phyloP scores from a whole-genome alignment of 2,888 invertebrate genomes.

The Eilema griseolum region DNA sequence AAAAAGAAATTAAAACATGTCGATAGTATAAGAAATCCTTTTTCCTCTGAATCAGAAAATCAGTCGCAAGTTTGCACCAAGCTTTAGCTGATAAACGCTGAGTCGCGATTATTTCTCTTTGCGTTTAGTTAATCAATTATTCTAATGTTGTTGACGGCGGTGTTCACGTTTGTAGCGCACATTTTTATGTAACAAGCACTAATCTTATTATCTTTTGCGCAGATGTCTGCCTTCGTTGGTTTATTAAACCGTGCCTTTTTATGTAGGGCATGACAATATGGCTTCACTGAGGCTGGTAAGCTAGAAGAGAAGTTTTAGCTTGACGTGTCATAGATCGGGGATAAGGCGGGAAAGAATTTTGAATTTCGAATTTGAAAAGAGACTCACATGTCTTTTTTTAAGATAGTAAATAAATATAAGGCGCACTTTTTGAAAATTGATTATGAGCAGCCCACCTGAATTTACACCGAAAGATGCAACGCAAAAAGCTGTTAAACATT shows the following conservation, averaged over 20 bases:
- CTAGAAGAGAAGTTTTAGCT: not conserved
- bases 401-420: no score
- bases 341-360: no score
- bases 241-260: not conserved
- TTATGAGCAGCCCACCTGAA: no score
- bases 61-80: conserved; percentile 35
- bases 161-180: conserved; percentile 66
- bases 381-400: no score
- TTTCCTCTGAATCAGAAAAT: no score
- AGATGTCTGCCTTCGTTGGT: conserved; percentile 14
- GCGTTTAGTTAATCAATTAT: conserved; percentile 86
- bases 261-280: not conserved
- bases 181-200: conserved; percentile 62
- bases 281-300: not conserved
- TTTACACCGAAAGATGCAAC: no score
- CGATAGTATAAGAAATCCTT: no score
- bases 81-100: conserved; percentile 79
- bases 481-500: no score
- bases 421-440: no score
- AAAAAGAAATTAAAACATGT: no score
- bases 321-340: no score
- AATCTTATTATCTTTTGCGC: conserved; percentile 44
- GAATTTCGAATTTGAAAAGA: no score
- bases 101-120: conserved; percentile 84
- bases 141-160: conserved; percentile 83